phyloP scores from a whole-genome alignment of 2,888 invertebrate species.

The Imbricaverruca yamaguchii region DNA sequence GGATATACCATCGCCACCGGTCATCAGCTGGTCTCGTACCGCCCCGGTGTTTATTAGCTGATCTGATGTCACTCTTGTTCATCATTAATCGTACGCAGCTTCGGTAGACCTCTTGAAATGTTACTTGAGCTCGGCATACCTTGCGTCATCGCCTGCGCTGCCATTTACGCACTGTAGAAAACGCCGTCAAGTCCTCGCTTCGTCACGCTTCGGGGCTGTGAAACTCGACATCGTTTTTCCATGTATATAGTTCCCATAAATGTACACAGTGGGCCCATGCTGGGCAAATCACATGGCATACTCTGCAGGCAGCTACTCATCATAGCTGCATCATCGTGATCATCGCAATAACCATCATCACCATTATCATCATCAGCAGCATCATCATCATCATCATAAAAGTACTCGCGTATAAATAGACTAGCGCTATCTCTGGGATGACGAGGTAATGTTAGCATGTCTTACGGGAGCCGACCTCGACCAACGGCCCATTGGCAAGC shows the following conservation, averaged over 20 bases:
- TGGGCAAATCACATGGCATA: background rate
- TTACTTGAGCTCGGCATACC: no score
- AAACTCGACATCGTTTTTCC: no score
- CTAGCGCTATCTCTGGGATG: slow-evolving; percentile 15
- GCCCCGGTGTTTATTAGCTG: no score
- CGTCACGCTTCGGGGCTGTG: no score
- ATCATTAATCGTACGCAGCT: no score
- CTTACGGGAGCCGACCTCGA: background rate
- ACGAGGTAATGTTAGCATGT: background rate
- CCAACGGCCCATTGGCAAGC: background rate
- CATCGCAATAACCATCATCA: background rate
- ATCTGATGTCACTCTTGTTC: no score
- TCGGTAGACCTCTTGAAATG: no score
- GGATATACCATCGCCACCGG: no score
- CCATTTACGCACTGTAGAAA: no score
- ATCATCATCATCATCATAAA: background rate
- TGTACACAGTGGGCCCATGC: background rate
- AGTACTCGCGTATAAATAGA: slow-evolving; percentile 5
- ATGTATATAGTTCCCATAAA: background rate
- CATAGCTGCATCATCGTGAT: background rate
- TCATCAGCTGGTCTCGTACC: no score
- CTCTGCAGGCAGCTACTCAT: background rate
- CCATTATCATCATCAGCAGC: background rate
- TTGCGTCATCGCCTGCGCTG: no score
- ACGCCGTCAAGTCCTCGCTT: no score